These are phyloP conservation scores for Orthosia cruda DNA, from an alignment of 2,888 invertebrate genomes.

Conservation along the genomic window DNA sequence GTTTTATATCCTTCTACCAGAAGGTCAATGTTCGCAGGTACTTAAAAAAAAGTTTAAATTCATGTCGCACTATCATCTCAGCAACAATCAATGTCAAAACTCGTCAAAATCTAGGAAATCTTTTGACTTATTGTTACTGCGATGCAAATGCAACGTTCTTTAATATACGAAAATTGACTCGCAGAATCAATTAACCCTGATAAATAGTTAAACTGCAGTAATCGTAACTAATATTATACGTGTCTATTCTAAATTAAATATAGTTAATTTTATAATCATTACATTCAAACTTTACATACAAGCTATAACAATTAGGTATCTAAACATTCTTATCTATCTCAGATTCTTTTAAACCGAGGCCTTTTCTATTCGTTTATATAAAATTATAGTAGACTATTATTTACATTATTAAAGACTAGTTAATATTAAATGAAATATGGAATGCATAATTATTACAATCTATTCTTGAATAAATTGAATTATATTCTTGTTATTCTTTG, in stretches of 20 bases:
- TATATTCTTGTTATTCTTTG: constrained; percentile 23
- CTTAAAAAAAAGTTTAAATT: no score
- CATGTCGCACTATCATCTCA: no score
- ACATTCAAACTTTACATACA: constrained; percentile 20
- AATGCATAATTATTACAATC: not conserved
- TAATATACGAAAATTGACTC: no score
- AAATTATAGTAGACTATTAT: constrained; percentile 39
- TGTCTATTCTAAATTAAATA: constrained; percentile 1
- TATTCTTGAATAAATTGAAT: not conserved
- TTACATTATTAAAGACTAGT: constrained; percentile 30
- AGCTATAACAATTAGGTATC: constrained; percentile 26
- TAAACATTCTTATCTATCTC: constrained; percentile 36
- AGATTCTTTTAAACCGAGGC: constrained; percentile 56
- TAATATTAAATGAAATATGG: not conserved
- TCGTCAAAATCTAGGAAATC: no score
- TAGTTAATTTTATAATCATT: not conserved
- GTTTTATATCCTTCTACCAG: not conserved
- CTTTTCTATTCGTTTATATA: constrained; percentile 61
- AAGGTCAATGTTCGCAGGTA: not conserved
- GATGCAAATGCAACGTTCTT: no score
- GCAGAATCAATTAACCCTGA: no score
- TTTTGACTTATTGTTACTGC: no score
- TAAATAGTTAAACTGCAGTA: not conserved
- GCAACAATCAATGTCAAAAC: no score
- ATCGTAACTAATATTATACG: not conserved